These are phyloP conservation scores for Gymnogyps californianus DNA, from an alignment of 2,113 vertebrate genomes.

Conservation along the genomic window DNA sequence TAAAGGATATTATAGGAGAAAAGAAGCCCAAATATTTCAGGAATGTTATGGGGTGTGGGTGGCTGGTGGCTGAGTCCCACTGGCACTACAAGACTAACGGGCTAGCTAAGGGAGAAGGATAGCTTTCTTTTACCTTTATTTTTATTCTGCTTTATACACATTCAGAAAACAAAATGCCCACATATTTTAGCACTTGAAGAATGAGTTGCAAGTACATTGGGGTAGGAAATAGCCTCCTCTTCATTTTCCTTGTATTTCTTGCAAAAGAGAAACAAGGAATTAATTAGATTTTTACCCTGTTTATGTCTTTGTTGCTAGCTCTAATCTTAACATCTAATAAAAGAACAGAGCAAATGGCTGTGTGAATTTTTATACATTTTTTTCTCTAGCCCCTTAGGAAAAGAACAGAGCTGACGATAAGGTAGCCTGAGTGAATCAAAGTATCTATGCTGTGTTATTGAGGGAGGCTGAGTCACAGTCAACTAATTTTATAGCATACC, in stretches of 20 bases:
- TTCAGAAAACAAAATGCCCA: not conserved
- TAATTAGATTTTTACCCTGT: slow-evolving; percentile 13
- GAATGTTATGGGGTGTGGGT: not conserved
- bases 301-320: not conserved
- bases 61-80: not conserved
- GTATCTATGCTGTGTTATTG: not conserved
- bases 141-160: not conserved
- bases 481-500: not conserved
- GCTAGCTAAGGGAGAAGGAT: not conserved
- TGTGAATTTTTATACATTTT: not conserved
- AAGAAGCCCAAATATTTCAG: not conserved
- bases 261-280: not conserved
- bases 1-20: not conserved
- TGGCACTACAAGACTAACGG: not conserved
- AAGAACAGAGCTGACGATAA: not conserved
- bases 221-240: not conserved
- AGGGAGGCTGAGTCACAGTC: slow-evolving; percentile 29
- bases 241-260: not conserved
- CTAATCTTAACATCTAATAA: slow-evolving; percentile 23
- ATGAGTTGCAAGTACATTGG: not conserved
- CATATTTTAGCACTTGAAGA: not conserved
- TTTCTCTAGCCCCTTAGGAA: slow-evolving; percentile 6
- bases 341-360: not conserved
- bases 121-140: not conserved
- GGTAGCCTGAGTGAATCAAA: not conserved